A percentile compares a stretch with the other conserved stretches of the same genome.
phyloP scores from a whole-genome alignment of 2,113 vertebrate species.

The Tricholaema leucomelas region DNA sequence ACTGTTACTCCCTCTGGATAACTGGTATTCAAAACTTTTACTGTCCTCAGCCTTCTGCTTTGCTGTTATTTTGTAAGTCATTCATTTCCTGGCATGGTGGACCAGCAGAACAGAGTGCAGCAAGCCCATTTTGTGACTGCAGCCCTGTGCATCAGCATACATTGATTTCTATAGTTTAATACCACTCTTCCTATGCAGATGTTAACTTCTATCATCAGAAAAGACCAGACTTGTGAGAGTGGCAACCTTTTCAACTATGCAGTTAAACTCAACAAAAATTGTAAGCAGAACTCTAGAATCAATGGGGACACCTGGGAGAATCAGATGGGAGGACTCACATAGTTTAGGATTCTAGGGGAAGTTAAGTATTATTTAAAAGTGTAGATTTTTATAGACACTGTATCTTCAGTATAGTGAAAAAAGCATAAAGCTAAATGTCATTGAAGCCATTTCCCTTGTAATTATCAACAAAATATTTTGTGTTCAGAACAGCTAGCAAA shows the following conservation, averaged over 20 bases:
- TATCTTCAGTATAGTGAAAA: neutral
- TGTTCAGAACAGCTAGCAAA: neutral
- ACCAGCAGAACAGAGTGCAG: neutral
- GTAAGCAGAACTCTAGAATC: neutral
- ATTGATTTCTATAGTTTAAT: neutral
- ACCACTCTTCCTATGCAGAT: neutral
- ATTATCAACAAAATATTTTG: neutral
- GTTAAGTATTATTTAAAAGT: neutral
- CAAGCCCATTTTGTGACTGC: neutral
- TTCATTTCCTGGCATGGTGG: neutral
- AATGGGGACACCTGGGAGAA: neutral
- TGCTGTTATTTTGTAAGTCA: neutral
- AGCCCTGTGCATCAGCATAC: neutral
- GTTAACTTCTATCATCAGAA: fast-evolving
- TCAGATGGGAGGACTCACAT: neutral
- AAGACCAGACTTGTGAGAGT: neutral
- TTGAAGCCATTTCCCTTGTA: neutral
- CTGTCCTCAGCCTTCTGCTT: neutral
- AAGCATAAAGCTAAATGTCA: neutral
- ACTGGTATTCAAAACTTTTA: neutral
- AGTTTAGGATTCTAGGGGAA: neutral
- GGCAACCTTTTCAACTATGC: neutral
- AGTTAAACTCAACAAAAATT: neutral
- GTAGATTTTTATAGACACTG: neutral
- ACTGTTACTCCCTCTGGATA: neutral